Conservation (phyloP, 2,888 invertebrate genomes). For the Pristionchus mayeri region DNA sequence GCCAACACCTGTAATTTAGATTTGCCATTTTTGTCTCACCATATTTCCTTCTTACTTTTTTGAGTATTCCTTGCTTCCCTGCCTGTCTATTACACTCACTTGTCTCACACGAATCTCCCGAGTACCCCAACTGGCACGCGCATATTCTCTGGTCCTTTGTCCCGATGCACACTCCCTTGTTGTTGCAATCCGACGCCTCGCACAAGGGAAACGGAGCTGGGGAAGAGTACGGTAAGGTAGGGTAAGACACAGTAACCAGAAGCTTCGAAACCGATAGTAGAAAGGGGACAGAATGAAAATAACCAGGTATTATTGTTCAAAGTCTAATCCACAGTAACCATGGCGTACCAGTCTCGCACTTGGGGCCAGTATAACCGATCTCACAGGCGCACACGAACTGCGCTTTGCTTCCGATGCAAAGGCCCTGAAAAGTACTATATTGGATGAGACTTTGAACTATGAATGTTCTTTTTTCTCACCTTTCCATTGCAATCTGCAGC, state of each 20-base stretch:
- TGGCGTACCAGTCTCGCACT: constrained; percentile 44
- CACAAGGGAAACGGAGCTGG: constrained; percentile 63
- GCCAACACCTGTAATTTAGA: constrained; percentile 62
- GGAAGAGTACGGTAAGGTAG: not conserved
- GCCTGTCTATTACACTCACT: too few relatives aligned
- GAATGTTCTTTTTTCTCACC: too few relatives aligned
- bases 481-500: constrained; percentile 69
- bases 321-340: not conserved
- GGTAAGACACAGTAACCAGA: not conserved
- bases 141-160: constrained; percentile 60
- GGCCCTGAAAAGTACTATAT: too few relatives aligned
- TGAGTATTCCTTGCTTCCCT: too few relatives aligned
- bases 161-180: constrained; percentile 69
- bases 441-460: too few relatives aligned
- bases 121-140: constrained; percentile 65
- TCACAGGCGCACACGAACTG: constrained; percentile 43
- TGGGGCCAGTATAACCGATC: constrained; percentile 42
- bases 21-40: not conserved
- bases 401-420: constrained; percentile 36
- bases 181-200: constrained; percentile 68
- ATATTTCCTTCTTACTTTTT: too few relatives aligned
- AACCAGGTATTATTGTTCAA: too few relatives aligned
- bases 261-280: too few relatives aligned
- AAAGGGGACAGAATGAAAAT: too few relatives aligned
- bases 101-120: constrained; percentile 60